Base-by-base conservation (phyloP, 2,888 invertebrate species). In the Diaphora mendica region DNA sequence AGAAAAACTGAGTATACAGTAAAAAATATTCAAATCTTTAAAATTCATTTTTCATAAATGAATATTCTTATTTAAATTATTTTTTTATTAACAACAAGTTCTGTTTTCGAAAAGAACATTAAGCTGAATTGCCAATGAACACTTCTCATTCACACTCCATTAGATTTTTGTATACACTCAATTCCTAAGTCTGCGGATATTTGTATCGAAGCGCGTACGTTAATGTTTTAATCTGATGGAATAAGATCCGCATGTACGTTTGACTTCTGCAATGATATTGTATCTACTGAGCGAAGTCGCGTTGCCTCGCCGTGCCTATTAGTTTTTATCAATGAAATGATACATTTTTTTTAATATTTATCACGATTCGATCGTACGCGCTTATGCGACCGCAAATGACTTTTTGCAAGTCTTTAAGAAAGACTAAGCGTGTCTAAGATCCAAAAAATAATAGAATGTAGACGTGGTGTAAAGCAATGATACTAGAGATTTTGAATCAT, bases 11-110 rank as follows among this genome's bases (percentile, higher is more conserved):
- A 70, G 20, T 70, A 65, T 26, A 59, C 48, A 39, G 66, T 39
- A 26, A 26, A 33, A 62, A 66, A 33, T 39, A 62, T 44, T 62
- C 8, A 55, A 55, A 4, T 51, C 23, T 35, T 39, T 65, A 3
- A 71, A 68, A 67, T n/a, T 35, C 83, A 81, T 85, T 78, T 33
- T 71, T 23, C 1, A 70, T 42, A 8, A 42, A 42, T 51, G 7
- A 35, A 65, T 33, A 42, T 30, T 64, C 33, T 68, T 51, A 35
- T 72, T 64, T 26, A 42, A 64, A 20, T 20, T 3, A 15, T 35
- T 23, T 64, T n/a, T 44, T 64, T 30, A 33, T 20, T 15, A n/a
- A 42, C 7, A 15, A 64, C 30, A 39, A 55, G n/a, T 64, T 42
- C 5, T 44, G 48, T n/a, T 67, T 67, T 44, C 44, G 23, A 17